phyloP scores from a whole-genome alignment of 2,113 vertebrate genomes.

The Tricholaema leucomelas region DNA sequence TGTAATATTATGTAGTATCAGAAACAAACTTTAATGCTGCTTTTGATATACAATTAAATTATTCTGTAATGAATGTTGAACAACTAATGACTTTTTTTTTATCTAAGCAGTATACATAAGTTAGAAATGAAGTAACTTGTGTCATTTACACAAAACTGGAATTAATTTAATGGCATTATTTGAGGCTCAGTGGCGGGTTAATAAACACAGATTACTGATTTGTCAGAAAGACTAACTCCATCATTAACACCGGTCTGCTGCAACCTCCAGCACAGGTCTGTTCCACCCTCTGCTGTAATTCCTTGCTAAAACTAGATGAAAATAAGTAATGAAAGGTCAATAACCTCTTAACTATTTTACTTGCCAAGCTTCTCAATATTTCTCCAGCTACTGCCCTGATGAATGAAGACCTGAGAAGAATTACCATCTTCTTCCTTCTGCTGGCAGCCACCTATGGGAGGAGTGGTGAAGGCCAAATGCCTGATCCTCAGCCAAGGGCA shows the following conservation, averaged over 20 bases:
- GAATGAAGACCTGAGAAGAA: neutral
- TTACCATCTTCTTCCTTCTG: neutral
- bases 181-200: neutral
- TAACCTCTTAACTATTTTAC: neutral
- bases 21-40: neutral
- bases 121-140: neutral
- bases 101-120: neutral
- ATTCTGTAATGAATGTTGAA: neutral
- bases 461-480: neutral
- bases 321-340: neutral
- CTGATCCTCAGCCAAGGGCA: neutral
- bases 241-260: neutral
- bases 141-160: neutral
- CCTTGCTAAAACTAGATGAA: neutral
- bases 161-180: neutral
- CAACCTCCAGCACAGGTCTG: neutral
- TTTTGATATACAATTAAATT: neutral
- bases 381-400: neutral
- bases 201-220: neutral
- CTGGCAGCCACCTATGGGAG: accelerated
- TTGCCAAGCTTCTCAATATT: neutral
- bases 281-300: neutral
- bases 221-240: neutral
- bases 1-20: accelerated
- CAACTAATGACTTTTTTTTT: neutral